phyloP scores from a whole-genome alignment of 2,797 vertebrate species.

The Acipenser oxyrinchus region DNA sequence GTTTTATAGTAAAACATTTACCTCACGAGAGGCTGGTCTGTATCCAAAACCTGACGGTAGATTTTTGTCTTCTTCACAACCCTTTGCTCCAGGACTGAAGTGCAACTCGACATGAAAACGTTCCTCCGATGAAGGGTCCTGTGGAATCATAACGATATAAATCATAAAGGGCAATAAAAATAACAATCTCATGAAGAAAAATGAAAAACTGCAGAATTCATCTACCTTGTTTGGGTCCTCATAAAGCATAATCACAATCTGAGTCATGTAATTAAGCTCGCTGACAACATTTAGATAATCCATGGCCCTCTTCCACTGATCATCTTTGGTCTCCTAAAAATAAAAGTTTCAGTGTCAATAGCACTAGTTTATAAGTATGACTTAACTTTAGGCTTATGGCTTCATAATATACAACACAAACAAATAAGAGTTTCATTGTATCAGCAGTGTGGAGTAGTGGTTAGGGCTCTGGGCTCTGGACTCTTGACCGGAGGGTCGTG shows the following conservation, averaged over 20 bases:
- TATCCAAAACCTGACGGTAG: conserved; percentile 80
- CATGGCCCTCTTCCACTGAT: conserved; percentile 84
- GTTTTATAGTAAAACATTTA: conserved; percentile 26
- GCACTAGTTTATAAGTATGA: too few relatives aligned
- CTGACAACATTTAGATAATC: conserved; percentile 79
- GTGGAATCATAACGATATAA: not conserved
- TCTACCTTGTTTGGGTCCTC: conserved; percentile 82
- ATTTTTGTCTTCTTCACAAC: conserved; percentile 84
- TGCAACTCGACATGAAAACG: conserved; percentile 83
- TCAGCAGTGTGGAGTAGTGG: too few relatives aligned
- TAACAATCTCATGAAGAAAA: not conserved
- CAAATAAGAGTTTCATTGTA: too few relatives aligned
- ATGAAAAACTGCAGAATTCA: not conserved
- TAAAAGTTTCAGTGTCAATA: not conserved
- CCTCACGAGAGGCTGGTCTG: conserved; percentile 79
- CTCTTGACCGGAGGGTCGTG: too few relatives aligned
- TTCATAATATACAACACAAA: too few relatives aligned
- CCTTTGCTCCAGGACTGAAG: conserved; percentile 82
- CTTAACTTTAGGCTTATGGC: too few relatives aligned
- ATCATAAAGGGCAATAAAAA: not conserved
- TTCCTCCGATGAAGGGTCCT: conserved; percentile 77
- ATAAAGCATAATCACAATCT: conserved; percentile 86
- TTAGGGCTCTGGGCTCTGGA: too few relatives aligned
- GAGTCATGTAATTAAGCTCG: conserved; percentile 87
- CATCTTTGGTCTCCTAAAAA: conserved; percentile 72